Percentiles rank a stretch among this genome's conserved stretches.
These are phyloP conservation scores for Pelmatolapia mariae DNA, from an alignment of 2,113 vertebrate species.

Conservation along the genomic window DNA sequence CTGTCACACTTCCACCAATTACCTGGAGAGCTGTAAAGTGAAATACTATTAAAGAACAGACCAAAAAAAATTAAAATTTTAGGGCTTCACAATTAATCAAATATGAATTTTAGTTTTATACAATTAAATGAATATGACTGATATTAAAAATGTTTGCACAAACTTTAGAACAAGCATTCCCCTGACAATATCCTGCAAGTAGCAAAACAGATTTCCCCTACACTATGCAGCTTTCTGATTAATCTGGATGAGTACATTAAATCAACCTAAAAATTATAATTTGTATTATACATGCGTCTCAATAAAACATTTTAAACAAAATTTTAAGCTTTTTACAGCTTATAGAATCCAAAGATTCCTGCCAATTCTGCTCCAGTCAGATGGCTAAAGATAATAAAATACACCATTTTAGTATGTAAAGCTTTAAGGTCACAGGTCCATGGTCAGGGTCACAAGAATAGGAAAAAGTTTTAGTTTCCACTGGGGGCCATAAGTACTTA, in stretches of 20 bases:
- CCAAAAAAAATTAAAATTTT: neutral
- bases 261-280: neutral
- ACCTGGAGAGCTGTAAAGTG: neutral
- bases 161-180: neutral
- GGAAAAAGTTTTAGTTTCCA: no score
- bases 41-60: neutral
- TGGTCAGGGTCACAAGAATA: no score
- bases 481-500: no score
- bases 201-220: neutral
- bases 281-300: neutral
- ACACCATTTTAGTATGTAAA: neutral
- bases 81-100: neutral
- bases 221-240: neutral
- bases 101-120: neutral
- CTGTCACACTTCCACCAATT: accelerated
- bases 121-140: neutral
- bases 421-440: neutral
- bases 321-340: neutral
- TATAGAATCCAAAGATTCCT: neutral
- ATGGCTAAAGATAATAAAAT: neutral
- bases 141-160: neutral
- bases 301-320: neutral
- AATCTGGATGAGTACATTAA: neutral
- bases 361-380: no score
- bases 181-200: neutral